These are phyloP conservation scores for Helicolenus hilgendorfi DNA, from an alignment of 2,797 vertebrate genomes.

Conservation along the genomic window DNA sequence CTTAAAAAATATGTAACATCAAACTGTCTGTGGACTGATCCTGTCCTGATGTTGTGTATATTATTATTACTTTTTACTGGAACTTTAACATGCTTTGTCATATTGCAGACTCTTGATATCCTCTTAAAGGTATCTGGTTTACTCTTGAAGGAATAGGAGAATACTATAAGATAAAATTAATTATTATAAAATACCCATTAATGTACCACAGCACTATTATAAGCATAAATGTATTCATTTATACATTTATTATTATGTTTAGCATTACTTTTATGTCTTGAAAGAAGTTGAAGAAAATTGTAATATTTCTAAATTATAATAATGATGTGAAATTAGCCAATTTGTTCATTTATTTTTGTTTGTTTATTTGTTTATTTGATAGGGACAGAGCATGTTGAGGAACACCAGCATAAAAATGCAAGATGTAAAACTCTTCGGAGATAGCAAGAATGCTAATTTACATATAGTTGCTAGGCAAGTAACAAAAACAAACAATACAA, in stretches of 20 bases:
- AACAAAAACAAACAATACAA: too few relatives aligned
- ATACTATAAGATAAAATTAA: not conserved
- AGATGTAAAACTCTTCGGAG: too few relatives aligned
- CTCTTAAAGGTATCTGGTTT: not conserved
- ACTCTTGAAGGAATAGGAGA: not conserved
- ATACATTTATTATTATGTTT: not conserved
- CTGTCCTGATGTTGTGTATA: not conserved
- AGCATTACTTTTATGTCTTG: not conserved
- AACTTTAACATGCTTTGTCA: not conserved
- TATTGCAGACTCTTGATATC: not conserved
- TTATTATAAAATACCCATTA: not conserved
- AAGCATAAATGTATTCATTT: not conserved
- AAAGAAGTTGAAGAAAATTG: not conserved
- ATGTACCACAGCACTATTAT: not conserved
- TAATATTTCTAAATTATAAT: not conserved
- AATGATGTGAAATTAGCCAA: not conserved
- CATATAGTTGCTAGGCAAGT: too few relatives aligned
- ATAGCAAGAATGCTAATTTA: too few relatives aligned
- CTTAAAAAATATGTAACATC: too few relatives aligned
- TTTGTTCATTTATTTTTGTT: not conserved
- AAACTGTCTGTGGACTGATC: not conserved
- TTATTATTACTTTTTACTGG: not conserved
- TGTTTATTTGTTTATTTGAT: too few relatives aligned
- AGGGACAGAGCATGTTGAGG: too few relatives aligned
- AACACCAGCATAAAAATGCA: too few relatives aligned